phyloP scores from a whole-genome alignment of 2,113 vertebrate genomes.

The Murina feae region DNA sequence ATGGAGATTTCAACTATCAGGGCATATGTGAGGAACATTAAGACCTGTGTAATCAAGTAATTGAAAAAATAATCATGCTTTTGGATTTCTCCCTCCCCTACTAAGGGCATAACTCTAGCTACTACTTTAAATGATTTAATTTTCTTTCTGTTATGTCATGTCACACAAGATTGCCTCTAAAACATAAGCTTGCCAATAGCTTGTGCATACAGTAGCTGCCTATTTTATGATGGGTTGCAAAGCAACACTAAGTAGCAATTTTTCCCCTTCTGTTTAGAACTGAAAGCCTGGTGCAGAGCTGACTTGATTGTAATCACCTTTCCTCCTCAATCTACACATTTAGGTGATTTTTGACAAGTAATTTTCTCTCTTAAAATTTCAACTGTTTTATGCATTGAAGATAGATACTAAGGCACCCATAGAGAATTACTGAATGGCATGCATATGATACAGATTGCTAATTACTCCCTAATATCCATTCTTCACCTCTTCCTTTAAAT shows the following conservation, averaged over 20 bases:
- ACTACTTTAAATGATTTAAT: constrained; percentile 50
- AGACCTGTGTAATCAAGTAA: constrained; percentile 48
- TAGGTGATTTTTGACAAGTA: constrained; percentile 1
- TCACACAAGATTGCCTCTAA: constrained; percentile 27
- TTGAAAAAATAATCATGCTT: constrained; percentile 54
- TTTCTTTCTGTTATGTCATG: constrained; percentile 25
- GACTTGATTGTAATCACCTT: constrained; percentile 14
- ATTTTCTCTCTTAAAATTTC: constrained; percentile 18
- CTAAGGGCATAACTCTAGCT: background rate
- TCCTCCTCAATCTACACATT: background rate
- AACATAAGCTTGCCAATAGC: background rate
- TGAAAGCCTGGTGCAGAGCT: background rate
- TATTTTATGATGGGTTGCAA: background rate
- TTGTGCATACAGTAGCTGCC: background rate
- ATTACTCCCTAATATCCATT: background rate
- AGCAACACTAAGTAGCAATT: background rate
- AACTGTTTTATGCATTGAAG: background rate
- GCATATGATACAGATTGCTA: background rate
- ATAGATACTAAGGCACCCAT: background rate
- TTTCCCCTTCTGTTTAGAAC: background rate
- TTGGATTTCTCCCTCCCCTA: background rate
- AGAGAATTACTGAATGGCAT: background rate
- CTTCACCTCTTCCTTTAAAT: background rate
- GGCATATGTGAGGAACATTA: background rate
- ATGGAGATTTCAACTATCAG: background rate